Conservation (phyloP, 2,113 vertebrate genomes). For the Anser cygnoides region DNA sequence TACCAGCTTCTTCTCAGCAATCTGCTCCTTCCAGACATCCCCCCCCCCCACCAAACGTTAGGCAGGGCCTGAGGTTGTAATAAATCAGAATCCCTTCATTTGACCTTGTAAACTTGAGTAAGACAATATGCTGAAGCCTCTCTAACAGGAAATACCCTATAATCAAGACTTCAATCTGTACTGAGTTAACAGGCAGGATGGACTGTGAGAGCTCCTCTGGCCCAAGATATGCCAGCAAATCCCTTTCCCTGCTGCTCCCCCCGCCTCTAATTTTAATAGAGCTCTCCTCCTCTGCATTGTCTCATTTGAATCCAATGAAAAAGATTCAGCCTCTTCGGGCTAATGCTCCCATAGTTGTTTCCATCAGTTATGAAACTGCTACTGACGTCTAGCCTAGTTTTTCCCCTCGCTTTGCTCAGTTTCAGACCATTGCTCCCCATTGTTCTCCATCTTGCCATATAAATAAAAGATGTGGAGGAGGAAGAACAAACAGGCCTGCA, state of each 20-base stretch:
- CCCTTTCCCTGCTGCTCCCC: not conserved
- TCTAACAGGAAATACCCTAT: not conserved
- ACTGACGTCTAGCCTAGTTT: not conserved
- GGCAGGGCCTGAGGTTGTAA: not conserved
- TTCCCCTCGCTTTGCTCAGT: not conserved
- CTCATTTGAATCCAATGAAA: conserved; percentile 17
- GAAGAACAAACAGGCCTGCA: not conserved
- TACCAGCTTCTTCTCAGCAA: not conserved
- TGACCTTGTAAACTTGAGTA: not conserved
- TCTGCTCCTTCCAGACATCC: not conserved
- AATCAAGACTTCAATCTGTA: not conserved
- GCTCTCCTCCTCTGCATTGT: conserved; percentile 1
- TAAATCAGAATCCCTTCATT: not conserved
- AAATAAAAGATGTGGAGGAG: not conserved
- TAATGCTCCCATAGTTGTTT: not conserved
- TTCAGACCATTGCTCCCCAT: conserved; percentile 8
- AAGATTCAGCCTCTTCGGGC: conserved; percentile 5
- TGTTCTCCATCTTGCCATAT: not conserved
- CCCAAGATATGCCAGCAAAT: not conserved
- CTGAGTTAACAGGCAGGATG: not conserved
- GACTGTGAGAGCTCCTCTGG: not conserved
- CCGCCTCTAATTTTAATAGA: not conserved
- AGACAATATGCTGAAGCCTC: not conserved
- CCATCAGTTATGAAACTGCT: conserved; percentile 22
- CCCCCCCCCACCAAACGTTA: not conserved